Percentiles rank a stretch among this genome's conserved stretches.
Conservation (phyloP, 2,113 vertebrate species). For the Pogonocichla stellata region DNA sequence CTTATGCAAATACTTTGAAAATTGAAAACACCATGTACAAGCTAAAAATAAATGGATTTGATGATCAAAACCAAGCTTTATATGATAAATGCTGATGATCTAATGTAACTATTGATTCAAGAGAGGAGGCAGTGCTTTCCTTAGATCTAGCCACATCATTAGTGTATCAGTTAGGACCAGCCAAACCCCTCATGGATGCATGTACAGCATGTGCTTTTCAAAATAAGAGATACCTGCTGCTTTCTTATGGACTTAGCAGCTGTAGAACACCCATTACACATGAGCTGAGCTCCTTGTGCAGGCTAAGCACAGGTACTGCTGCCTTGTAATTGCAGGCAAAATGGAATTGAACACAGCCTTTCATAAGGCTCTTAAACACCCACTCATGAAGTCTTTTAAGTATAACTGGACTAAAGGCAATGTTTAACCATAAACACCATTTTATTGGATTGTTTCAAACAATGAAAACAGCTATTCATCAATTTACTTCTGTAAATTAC, state of each 20-base stretch:
- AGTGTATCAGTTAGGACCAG: neutral
- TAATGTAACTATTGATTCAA: neutral
- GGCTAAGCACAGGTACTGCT: neutral
- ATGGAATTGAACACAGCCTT: neutral
- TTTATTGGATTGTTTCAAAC: slow-evolving; percentile 12
- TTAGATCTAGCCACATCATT: neutral
- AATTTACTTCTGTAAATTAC: slow-evolving; percentile 49
- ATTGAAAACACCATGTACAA: neutral
- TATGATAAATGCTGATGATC: neutral
- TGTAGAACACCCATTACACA: neutral
- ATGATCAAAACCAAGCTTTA: neutral
- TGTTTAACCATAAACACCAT: neutral
- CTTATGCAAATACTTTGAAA: neutral
- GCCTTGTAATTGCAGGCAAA: neutral
- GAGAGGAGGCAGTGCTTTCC: neutral
- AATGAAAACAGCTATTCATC: slow-evolving; percentile 19
- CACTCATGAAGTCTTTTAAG: neutral
- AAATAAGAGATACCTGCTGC: neutral
- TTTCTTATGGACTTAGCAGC: neutral
- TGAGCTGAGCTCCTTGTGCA: neutral
- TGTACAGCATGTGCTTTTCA: neutral
- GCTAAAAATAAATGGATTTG: neutral
- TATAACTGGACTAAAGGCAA: neutral
- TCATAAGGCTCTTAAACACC: neutral
- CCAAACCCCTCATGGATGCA: neutral